Conservation (phyloP, 2,113 vertebrate species). For the Lichenostomus cassidix region DNA sequence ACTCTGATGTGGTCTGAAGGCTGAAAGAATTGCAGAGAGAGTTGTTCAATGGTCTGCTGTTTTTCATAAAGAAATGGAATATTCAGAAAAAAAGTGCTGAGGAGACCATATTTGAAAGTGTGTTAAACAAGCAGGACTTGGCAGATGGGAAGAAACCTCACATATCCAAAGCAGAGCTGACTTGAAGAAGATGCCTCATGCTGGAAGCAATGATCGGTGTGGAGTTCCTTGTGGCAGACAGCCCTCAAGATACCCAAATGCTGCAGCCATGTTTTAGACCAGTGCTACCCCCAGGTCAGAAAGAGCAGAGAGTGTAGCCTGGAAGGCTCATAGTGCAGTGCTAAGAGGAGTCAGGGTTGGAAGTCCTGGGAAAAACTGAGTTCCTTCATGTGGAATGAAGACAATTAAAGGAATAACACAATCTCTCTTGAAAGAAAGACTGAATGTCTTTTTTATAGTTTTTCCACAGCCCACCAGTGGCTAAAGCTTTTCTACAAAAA, state of each 20-base stretch:
- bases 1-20: not conserved
- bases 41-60: not conserved
- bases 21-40: not conserved
- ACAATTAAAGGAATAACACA: not conserved
- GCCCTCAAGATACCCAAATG: rapidly evolving
- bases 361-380: not conserved
- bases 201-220: not conserved
- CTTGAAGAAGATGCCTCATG: not conserved
- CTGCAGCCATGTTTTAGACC: not conserved
- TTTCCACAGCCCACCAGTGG: not conserved
- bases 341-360: not conserved
- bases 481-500: not conserved
- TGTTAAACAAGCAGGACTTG: not conserved
- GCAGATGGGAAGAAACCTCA: not conserved
- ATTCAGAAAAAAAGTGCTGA: not conserved
- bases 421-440: not conserved
- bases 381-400: not conserved
- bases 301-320: not conserved
- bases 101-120: not conserved
- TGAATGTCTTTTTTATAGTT: not conserved
- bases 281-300: not conserved
- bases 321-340: not conserved
- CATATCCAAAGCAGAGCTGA: not conserved
- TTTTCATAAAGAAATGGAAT: not conserved
- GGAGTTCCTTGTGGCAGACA: not conserved